Conservation (phyloP, 2,797 vertebrate genomes). For the Leptatherina wallacei region DNA sequence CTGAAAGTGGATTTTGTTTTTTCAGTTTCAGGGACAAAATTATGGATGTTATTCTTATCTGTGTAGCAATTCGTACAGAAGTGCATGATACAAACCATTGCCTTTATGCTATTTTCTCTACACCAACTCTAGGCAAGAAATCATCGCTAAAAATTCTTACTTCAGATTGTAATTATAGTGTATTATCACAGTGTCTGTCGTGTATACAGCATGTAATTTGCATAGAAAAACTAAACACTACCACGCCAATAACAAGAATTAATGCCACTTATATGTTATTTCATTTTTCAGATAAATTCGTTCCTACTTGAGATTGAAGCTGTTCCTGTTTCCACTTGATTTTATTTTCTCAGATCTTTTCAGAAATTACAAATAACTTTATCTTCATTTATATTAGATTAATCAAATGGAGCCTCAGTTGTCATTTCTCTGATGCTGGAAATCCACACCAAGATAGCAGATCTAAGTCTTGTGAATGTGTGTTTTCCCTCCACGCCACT, state of each 20-base stretch:
- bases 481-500: conserved; percentile 11
- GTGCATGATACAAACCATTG: conserved; percentile 37
- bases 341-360: conserved; percentile 17
- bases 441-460: conserved; percentile 18
- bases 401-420: conserved; percentile 6
- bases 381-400: conserved; percentile 5
- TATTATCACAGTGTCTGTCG: conserved; percentile 25
- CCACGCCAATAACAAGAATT: conserved; percentile 8
- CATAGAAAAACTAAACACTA: not conserved
- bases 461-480: not conserved
- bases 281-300: conserved; percentile 21
- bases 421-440: conserved; percentile 20
- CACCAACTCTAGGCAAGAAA: conserved; percentile 25
- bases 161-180: conserved; percentile 28
- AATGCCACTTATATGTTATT: conserved; percentile 7
- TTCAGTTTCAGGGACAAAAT: conserved; percentile 46
- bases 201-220: conserved; percentile 2
- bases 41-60: conserved; percentile 62
- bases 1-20: conserved; percentile 34
- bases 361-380: conserved; percentile 16
- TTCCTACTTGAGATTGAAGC: conserved; percentile 10
- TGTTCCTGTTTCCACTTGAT: conserved; percentile 11
- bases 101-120: conserved; percentile 41
- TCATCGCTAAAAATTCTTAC: conserved; percentile 40
- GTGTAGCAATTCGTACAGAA: conserved; percentile 55